phyloP scores from a whole-genome alignment of 2,797 vertebrate species.

The Cryptoblepharus egeriae region DNA sequence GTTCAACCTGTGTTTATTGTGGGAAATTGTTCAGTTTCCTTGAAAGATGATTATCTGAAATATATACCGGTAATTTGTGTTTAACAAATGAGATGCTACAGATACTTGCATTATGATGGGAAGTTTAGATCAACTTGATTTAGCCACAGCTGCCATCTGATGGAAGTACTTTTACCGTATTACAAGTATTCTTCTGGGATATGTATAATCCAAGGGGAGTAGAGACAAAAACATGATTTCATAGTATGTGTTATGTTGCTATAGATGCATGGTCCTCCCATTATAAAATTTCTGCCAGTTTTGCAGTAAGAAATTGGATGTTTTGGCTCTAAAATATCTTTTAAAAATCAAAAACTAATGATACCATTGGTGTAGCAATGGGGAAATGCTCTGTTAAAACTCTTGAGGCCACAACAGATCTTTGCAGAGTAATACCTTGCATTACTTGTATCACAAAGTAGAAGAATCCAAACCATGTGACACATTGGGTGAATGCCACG shows the following conservation, averaged over 20 bases:
- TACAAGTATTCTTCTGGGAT: slow-evolving; percentile 34
- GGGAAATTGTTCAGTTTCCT: background rate
- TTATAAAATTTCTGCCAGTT: slow-evolving; percentile 22
- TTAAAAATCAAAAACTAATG: background rate
- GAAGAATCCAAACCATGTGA: background rate
- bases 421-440: background rate
- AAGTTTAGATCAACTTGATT: slow-evolving; percentile 39
- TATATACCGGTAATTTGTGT: background rate
- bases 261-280: background rate
- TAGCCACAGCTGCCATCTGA: slow-evolving; percentile 40
- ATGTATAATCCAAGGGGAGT: slow-evolving; percentile 13
- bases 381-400: background rate
- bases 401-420: background rate
- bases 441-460: background rate
- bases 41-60: background rate
- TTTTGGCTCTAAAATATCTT: slow-evolving; percentile 20
- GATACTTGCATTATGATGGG: slow-evolving; percentile 17
- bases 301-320: background rate
- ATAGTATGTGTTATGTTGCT: slow-evolving; percentile 3
- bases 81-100: background rate
- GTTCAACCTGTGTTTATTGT: background rate
- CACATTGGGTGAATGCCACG: background rate
- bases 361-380: background rate
- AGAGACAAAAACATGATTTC: slow-evolving; percentile 29
- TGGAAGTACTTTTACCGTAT: slow-evolving; percentile 13